phyloP scores from a whole-genome alignment of 2,113 vertebrate species.

The Dasyurus viverrinus region DNA sequence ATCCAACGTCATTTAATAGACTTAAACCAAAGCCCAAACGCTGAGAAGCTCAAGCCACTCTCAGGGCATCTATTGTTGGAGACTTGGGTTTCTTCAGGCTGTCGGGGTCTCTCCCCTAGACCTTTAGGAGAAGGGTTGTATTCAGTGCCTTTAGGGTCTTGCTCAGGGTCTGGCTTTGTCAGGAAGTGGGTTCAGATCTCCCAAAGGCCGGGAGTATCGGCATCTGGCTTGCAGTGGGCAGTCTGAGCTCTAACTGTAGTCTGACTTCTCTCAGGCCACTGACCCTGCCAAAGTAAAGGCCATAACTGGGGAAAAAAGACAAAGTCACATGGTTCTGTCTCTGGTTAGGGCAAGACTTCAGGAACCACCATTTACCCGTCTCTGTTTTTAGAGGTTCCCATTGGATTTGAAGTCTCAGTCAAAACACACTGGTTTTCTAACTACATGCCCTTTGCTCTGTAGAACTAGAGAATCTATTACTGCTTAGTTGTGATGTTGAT shows the following conservation, averaged over 20 bases:
- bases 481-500: neutral
- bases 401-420: no score
- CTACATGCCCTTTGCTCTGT: no score
- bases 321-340: neutral
- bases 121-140: neutral
- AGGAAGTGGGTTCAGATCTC: neutral
- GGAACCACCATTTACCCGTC: no score
- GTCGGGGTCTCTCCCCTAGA: neutral
- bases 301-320: neutral
- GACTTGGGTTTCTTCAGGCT: neutral
- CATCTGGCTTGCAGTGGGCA: neutral
- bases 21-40: no score
- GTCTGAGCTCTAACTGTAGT: neutral
- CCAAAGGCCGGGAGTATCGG: neutral
- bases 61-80: neutral
- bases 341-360: no score
- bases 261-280: neutral
- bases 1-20: neutral
- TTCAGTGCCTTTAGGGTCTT: neutral
- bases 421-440: no score
- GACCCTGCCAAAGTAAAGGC: neutral
- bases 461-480: neutral
- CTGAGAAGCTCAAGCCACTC: neutral
- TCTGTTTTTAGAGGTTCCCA: no score
- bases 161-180: neutral